Conservation (phyloP, 2,888 invertebrate genomes). For the Mesochorus sp. region DNA sequence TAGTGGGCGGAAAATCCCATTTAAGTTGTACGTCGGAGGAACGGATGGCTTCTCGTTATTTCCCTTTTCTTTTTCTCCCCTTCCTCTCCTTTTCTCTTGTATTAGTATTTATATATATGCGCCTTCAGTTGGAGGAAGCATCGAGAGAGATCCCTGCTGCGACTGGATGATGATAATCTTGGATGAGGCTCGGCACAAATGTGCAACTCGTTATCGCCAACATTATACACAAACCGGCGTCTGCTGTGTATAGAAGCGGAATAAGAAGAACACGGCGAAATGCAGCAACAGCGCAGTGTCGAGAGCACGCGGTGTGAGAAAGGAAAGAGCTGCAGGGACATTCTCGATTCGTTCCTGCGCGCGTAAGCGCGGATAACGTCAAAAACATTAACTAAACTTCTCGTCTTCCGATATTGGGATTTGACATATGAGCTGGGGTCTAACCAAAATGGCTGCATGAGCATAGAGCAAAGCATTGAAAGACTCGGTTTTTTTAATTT, state of each 20-base stretch:
- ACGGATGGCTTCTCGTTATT: conserved; percentile 27
- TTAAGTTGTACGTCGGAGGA: conserved; percentile 18
- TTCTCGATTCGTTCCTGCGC: not conserved
- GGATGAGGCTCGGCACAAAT: conserved; percentile 24
- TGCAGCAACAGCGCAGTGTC: not conserved
- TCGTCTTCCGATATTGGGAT: too few relatives aligned
- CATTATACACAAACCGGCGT: conserved; percentile 13
- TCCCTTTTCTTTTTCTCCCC: not conserved
- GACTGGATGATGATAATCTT: conserved; percentile 50
- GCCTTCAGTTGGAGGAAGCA: conserved; percentile 6
- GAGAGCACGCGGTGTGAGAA: not conserved
- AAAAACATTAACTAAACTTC: not conserved
- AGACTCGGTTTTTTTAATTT: too few relatives aligned
- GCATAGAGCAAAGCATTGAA: too few relatives aligned
- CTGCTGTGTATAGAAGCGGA: not conserved
- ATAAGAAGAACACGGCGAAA: not conserved
- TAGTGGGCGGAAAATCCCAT: conserved; percentile 18
- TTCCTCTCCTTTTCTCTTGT: not conserved
- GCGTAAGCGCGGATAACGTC: too few relatives aligned
- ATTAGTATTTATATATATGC: too few relatives aligned
- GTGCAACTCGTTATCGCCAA: conserved; percentile 42
- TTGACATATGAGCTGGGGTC: too few relatives aligned
- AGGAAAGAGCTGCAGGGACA: not conserved
- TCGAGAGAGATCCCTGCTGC: conserved; percentile 41
- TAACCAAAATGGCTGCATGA: too few relatives aligned